Evolutionary conservation across 2,113 vertebrate genomes (phyloP).

Genomic region (Puma concolor): DNA sequence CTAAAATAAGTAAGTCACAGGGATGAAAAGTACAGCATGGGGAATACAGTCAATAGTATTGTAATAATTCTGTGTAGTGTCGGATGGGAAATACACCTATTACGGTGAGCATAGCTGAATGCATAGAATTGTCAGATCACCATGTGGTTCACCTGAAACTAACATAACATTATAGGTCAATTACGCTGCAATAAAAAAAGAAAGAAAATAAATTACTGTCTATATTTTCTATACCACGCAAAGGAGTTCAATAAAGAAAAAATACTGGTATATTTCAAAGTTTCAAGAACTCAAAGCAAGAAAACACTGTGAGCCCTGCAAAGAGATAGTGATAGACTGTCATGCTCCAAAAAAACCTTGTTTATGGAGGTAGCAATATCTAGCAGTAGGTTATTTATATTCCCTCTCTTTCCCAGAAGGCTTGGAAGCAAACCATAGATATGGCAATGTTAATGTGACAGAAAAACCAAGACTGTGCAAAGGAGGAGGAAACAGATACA

Average conservation of each 20-base stretch:
- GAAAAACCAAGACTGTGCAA: fast-evolving
- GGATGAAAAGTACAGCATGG: not conserved
- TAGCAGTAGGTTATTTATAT: not conserved
- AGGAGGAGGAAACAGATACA: fast-evolving
- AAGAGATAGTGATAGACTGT: not conserved
- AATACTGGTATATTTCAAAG: not conserved
- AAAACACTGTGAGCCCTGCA: not conserved
- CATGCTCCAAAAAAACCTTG: not conserved
- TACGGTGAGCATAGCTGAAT: not conserved
- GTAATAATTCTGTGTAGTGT: not conserved
- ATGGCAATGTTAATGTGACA: not conserved
- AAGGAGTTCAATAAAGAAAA: not conserved
- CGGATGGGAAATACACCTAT: not conserved
- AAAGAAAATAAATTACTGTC: not conserved
- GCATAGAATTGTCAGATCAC: not conserved
- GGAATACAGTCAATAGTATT: not conserved
- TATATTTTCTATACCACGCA: not conserved
- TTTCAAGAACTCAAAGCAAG: not conserved
- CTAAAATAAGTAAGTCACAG: not conserved
- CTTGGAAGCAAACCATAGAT: not conserved
- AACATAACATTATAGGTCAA: not conserved
- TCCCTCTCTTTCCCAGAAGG: not conserved
- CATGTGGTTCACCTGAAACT: not conserved
- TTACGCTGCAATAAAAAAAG: not conserved
- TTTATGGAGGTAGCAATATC: not conserved